Percentiles rank a stretch among this genome's conserved stretches.
Evolutionary conservation across 2,113 vertebrate species (phyloP).

Genomic region (Pithys albifrons): DNA sequence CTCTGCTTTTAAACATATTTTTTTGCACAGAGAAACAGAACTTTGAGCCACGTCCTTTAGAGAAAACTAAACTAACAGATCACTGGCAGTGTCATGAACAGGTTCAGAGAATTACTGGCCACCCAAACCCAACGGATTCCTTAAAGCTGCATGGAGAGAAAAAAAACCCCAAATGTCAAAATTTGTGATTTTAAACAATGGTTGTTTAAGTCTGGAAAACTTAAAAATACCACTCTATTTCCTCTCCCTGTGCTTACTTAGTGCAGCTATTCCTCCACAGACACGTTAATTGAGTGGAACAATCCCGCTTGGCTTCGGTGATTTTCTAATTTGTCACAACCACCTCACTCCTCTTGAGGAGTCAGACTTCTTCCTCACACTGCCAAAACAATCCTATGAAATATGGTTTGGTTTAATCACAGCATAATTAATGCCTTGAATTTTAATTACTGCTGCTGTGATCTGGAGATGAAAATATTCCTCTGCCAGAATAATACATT

Average conservation of each 20-base stretch:
- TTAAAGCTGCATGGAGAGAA: neutral
- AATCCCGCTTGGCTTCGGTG: slow-evolving; percentile 48
- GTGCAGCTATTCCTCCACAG: neutral
- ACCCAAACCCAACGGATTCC: neutral
- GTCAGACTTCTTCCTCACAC: neutral
- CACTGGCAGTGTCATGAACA: neutral
- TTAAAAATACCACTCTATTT: neutral
- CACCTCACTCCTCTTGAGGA: neutral
- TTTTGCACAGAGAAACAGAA: neutral
- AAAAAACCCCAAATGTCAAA: neutral
- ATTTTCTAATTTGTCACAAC: slow-evolving; percentile 29
- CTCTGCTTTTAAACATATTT: neutral
- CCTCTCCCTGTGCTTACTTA: neutral
- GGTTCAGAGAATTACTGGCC: neutral
- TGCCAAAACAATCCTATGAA: slow-evolving; percentile 40
- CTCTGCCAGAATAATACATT: slow-evolving; percentile 5
- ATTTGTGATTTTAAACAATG: neutral
- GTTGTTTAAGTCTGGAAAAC: neutral
- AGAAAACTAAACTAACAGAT: neutral
- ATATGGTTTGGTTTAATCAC: slow-evolving; percentile 32
- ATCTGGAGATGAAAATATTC: slow-evolving; percentile 49
- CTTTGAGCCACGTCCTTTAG: neutral
- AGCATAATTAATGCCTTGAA: slow-evolving; percentile 38
- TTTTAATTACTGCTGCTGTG: slow-evolving; percentile 51
- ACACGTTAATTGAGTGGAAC: slow-evolving; percentile 23